These are phyloP conservation scores for Sander vitreus DNA, from an alignment of 2,113 vertebrate genomes.

Conservation along the genomic window DNA sequence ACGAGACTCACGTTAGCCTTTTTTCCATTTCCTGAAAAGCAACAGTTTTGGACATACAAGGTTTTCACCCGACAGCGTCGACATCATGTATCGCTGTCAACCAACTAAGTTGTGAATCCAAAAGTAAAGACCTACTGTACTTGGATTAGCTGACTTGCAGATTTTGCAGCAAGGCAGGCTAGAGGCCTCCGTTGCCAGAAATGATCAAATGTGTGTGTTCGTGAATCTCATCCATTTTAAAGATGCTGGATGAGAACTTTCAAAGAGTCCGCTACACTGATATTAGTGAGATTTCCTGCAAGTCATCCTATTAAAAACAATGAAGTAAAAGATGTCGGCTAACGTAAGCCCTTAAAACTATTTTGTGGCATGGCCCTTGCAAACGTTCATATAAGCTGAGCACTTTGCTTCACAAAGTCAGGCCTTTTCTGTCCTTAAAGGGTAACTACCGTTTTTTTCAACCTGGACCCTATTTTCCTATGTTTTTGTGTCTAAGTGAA, in stretches of 20 bases:
- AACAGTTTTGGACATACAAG: too few relatives aligned
- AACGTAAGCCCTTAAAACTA: slow-evolving; percentile 6
- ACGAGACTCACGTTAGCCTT: too few relatives aligned
- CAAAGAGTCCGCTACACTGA: background rate
- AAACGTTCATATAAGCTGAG: slow-evolving; percentile 30
- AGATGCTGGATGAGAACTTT: slow-evolving; percentile 6
- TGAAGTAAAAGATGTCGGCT: slow-evolving; percentile 12
- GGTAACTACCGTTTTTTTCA: too few relatives aligned
- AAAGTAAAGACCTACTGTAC: slow-evolving; percentile 16
- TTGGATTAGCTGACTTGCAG: slow-evolving; percentile 51
- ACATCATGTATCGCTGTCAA: slow-evolving; percentile 32
- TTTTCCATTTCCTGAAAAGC: too few relatives aligned
- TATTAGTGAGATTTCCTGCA: slow-evolving; percentile 19
- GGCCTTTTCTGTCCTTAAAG: slow-evolving; percentile 15
- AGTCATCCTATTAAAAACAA: slow-evolving; percentile 25
- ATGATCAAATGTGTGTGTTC: slow-evolving; percentile 29
- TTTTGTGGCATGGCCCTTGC: background rate
- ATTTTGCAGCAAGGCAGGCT: slow-evolving; percentile 13
- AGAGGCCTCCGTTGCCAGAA: slow-evolving; percentile 26
- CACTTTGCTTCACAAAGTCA: slow-evolving; percentile 13
- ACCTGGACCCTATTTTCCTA: too few relatives aligned
- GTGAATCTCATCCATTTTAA: slow-evolving; percentile 37
- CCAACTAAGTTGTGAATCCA: slow-evolving; percentile 27
- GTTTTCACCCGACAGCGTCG: too few relatives aligned
- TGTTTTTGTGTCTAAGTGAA: too few relatives aligned